Percentiles rank a stretch among this genome's conserved stretches.
Evolutionary conservation across 2,888 invertebrate genomes (phyloP).

Genomic region (Dascillus cervinus): DNA sequence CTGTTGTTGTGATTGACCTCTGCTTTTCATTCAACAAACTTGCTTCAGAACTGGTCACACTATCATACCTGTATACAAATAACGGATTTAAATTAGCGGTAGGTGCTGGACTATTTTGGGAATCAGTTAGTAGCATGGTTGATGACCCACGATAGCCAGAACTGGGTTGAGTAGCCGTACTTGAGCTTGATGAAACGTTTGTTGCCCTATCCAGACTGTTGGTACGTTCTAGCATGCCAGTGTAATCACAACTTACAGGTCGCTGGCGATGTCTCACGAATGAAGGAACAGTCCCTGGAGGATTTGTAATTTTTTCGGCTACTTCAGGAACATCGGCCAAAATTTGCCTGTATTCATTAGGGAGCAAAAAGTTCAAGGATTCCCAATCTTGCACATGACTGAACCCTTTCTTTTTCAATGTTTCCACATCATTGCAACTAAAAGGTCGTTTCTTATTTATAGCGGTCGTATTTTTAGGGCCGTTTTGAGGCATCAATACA

Average conservation of each 20-base stretch:
- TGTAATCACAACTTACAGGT: constrained; percentile 54
- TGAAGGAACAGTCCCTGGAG: constrained; percentile 51
- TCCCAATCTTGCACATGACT: constrained; percentile 90
- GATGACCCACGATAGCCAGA: constrained; percentile 84
- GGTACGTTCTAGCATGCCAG: constrained; percentile 46
- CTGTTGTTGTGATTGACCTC: constrained; percentile 39
- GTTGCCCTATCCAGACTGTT: constrained; percentile 37
- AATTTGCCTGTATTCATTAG: constrained; percentile 73
- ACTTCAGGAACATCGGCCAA: constrained; percentile 75
- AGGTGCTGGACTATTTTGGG: constrained; percentile 60
- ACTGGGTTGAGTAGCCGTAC: constrained; percentile 72
- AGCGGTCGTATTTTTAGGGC: constrained; percentile 36
- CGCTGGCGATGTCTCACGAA: constrained; percentile 40
- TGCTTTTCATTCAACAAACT: constrained; percentile 54
- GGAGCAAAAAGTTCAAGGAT: constrained; percentile 80
- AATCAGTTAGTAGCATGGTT: constrained; percentile 70
- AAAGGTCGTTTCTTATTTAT: constrained; percentile 54
- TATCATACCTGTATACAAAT: constrained; percentile 77
- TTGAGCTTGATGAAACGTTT: constrained; percentile 58
- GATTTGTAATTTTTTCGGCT: constrained; percentile 43
- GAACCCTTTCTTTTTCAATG: constrained; percentile 70
- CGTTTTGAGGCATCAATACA: constrained; percentile 61
- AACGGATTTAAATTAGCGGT: constrained; percentile 59
- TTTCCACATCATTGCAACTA: constrained; percentile 76
- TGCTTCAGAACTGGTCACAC: constrained; percentile 64